Base-by-base conservation (phyloP, 2,113 vertebrate genomes). In the Callospermophilus lateralis region DNA sequence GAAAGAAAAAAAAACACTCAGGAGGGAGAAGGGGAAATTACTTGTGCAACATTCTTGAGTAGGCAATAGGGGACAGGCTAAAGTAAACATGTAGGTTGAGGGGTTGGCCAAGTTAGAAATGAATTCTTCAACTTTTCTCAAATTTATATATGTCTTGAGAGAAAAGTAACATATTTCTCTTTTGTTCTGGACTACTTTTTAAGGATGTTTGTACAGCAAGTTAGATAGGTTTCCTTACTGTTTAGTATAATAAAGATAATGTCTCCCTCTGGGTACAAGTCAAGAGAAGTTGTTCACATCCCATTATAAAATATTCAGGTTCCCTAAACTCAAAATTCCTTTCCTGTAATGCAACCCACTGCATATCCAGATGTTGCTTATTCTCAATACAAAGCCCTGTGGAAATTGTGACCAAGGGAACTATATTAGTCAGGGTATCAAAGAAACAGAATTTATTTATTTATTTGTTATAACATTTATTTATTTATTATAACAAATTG, bases 271-370 rank as follows among this genome's bases (percentile, higher is more conserved):
- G 24, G 42, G 34, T 34, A 42, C 91, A 76, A 16, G 39, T 51
- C 58, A 68, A 22, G 48, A 24, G 16, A 91, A 34, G 8, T 92
- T 37, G 12, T 39, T 72, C 37, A 84, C 67, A 73, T 68, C 17
- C 81, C 15, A 63, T 88, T 92, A 93, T 87, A 93, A 89, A 96
- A 97, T 88, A 91, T 84, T 88, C 34, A 28, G 24, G n/a, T 65
- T 84, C 9, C 12, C 32, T 61, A 84, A 79, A 28, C 61, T 95
- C n/a, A 48, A 70, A 93, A 15, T 91, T 96, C 34, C 10, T 90
- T 20, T 88, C n/a, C 39, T 85, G 19, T 65, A 93, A 89, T 81
- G 51, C 28, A 93, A 42, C 28, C 2, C 10, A 39, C 12, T 72
- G 22, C 4, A 34, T 19, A 30, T 22, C 39, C 26, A 61, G 37